Conservation (phyloP, 2,113 vertebrate species). For the Nettapus auritus region DNA sequence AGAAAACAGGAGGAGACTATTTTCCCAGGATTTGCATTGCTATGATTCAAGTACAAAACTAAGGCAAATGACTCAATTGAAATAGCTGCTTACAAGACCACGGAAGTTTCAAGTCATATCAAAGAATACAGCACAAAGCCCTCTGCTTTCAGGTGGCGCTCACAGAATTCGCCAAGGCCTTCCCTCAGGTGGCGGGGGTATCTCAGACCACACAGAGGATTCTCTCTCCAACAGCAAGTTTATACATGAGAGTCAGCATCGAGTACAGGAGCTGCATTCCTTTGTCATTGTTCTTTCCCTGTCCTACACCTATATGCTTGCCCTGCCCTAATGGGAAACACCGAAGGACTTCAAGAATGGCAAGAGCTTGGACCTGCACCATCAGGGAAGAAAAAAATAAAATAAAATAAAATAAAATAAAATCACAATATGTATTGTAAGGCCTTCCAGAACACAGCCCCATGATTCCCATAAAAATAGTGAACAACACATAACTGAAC, state of each 20-base stretch:
- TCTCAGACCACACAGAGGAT: not conserved
- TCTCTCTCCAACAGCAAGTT: accelerated
- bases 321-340: not conserved
- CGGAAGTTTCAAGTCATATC: accelerated
- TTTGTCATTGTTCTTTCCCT: not conserved
- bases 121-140: not conserved
- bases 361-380: not conserved
- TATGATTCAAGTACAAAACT: not conserved
- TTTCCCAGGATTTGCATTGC: not conserved
- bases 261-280: not conserved
- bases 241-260: not conserved
- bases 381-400: not conserved
- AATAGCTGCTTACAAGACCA: not conserved
- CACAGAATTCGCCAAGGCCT: not conserved
- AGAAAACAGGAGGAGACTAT: not conserved
- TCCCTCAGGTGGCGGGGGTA: not conserved
- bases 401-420: no score
- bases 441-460: not conserved
- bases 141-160: not conserved
- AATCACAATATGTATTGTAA: accelerated
- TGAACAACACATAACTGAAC: not conserved
- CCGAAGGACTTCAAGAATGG: not conserved
- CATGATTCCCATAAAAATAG: not conserved
- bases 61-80: not conserved
- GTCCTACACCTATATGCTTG: no score